Evolutionary conservation across 2,797 vertebrate species (phyloP).

Genomic region (Rhyacichthys aspro): DNA sequence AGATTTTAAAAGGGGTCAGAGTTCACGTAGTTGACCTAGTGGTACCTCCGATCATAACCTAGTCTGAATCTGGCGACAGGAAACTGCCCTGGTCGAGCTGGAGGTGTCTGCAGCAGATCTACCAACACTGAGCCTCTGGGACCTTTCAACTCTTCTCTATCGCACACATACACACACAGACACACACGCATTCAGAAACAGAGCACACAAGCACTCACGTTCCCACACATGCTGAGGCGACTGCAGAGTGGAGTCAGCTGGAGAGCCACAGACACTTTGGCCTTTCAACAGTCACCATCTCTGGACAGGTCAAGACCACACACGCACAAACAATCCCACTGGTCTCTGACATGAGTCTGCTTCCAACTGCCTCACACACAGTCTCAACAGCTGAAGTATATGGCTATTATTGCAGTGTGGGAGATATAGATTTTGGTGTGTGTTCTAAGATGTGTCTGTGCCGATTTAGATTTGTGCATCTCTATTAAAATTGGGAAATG

Average conservation of each 20-base stretch:
- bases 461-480: too few relatives aligned
- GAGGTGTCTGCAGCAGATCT: conserved; percentile 65
- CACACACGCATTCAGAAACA: conserved; percentile 51
- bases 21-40: conserved; percentile 53
- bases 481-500: too few relatives aligned
- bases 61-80: conserved; percentile 65
- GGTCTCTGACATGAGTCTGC: conserved; percentile 35
- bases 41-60: conserved; percentile 57
- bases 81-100: conserved; percentile 57
- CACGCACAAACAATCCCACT: conserved; percentile 48
- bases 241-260: conserved; percentile 80
- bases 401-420: background rate
- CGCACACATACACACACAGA: conserved; percentile 47
- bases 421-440: too few relatives aligned
- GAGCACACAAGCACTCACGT: conserved; percentile 35
- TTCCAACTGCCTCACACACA: conserved; percentile 33
- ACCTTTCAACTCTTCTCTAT: conserved; percentile 66
- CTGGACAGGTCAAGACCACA: conserved; percentile 84
- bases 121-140: conserved; percentile 53
- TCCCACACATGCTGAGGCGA: conserved; percentile 60
- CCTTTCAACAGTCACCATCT: conserved; percentile 77
- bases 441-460: too few relatives aligned
- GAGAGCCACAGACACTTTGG: conserved; percentile 75
- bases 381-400: background rate
- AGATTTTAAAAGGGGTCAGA: conserved; percentile 38